Evolutionary conservation across 2,888 invertebrate species (phyloP).

Genomic region (Diachrysia chrysitis): DNA sequence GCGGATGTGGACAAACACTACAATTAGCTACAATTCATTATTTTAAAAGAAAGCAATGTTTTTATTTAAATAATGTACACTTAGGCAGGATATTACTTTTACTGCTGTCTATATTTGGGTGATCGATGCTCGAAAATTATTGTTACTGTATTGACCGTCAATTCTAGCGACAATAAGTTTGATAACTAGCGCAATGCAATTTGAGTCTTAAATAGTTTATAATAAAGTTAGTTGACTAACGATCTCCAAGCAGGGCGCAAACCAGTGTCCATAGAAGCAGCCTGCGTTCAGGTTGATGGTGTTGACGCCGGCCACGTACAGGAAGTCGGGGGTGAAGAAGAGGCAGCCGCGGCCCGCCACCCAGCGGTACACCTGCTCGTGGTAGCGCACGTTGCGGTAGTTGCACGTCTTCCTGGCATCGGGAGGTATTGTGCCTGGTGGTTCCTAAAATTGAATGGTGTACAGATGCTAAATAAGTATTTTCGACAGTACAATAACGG

Average conservation of each 20-base stretch:
- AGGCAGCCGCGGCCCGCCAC: constrained; percentile 83
- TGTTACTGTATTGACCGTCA: neutral
- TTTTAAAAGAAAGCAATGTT: neutral
- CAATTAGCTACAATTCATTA: neutral
- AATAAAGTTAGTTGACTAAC: constrained; percentile 66
- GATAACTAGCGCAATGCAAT: neutral
- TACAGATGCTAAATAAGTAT: too few species aligned
- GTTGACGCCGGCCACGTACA: constrained; percentile 75
- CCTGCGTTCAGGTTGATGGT: constrained; percentile 73
- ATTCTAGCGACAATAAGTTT: neutral
- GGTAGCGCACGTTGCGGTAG: constrained; percentile 78
- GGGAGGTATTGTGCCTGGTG: constrained; percentile 68
- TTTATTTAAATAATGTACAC: neutral
- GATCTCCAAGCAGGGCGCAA: constrained; percentile 83
- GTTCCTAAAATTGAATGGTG: constrained; percentile 70
- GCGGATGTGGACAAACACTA: constrained; percentile 1
- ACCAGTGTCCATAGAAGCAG: constrained; percentile 77
- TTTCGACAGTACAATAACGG: too few species aligned
- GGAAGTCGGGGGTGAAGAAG: constrained; percentile 80
- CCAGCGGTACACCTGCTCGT: constrained; percentile 84
- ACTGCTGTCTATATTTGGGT: neutral
- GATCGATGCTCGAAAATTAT: neutral
- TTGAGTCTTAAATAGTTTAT: neutral
- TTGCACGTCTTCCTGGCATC: constrained; percentile 76
- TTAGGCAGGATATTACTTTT: neutral